These are phyloP conservation scores for Oscheius sp. DNA, from an alignment of 1,140 invertebrate species.

Conservation along the genomic window DNA sequence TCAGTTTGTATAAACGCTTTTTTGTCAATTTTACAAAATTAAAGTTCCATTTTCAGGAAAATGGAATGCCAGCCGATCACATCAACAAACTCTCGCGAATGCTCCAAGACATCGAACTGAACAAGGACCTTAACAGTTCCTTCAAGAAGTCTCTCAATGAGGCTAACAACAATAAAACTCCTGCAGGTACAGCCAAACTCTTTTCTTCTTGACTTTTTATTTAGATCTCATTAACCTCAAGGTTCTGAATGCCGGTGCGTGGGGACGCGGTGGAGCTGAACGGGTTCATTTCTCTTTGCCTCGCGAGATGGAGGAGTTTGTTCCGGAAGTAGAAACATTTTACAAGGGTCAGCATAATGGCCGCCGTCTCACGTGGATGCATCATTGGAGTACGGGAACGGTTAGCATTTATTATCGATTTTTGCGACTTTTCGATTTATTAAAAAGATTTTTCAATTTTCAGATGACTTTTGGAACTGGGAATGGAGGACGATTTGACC, in stretches of 20 bases:
- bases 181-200: constrained; percentile 15
- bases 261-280: constrained; percentile 76
- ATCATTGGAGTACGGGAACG: constrained; percentile 98
- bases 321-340: constrained; percentile 84
- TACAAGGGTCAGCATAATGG: constrained; percentile 82
- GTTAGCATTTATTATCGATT: constrained; percentile 62
- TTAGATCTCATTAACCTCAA: constrained; percentile 68
- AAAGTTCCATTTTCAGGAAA: constrained; percentile 65
- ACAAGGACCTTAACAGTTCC: constrained; percentile 83
- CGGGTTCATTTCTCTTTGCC: neutral
- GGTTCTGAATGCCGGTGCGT: constrained; percentile 96
- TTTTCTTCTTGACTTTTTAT: constrained; percentile 29
- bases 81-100: constrained; percentile 92
- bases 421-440: constrained; percentile 18
- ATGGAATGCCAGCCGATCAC: constrained; percentile 99
- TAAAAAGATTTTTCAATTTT: constrained; percentile 27
- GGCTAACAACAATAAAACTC: constrained; percentile 52
- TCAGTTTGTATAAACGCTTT: constrained; percentile 5
- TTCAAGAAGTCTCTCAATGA: constrained; percentile 58
- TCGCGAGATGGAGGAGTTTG: constrained; percentile 69
- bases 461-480: constrained; percentile 87
- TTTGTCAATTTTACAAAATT: constrained; percentile 5
- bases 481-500: constrained; percentile 82
- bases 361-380: constrained; percentile 97
- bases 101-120: constrained; percentile 95